Base-by-base conservation (phyloP, 2,113 vertebrate genomes). In the Rhea americana region DNA sequence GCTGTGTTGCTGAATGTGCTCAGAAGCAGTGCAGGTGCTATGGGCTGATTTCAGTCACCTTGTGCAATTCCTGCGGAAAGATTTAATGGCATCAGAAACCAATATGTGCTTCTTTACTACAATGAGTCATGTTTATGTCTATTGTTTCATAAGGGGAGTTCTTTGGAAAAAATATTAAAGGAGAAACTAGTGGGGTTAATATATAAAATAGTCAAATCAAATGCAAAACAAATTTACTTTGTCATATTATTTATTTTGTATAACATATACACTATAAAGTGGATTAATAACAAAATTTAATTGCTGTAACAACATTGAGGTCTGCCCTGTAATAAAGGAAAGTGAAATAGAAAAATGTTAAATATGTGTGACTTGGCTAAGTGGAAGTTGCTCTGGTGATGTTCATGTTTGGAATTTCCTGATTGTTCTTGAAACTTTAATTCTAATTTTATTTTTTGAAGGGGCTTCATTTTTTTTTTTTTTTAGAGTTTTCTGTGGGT, bases 351-450 rank as follows among this genome's bases (percentile, higher is more conserved):
- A 89, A 93, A 93, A 93, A 94, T 91, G 77, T 55, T 72, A 86
- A 93, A 81, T 90, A 65, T 70, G 66, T 72, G 21, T 24, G 65
- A 5, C 30, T 75, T 86, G 80, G 51, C 62, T 66, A 62, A 7
- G 11, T 75, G 62, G 62, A 93, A 79, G 28, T 87, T 87, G 77
- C 48, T 93, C 67, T 63, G 45, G 30, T 86, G 37, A 65, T 84
- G 39, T 11, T 81, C 53, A 35, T 76, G 24, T 72, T 93, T 86
- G 77, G 70, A 86, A 90, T 90, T 93, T 91, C 77, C 87, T 86
- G 53, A 75, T 35, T 88, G 39, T 63, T 91, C n/a, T 45, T 79
- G 39, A 88, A 88, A 81, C 71, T 81, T 61, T 24, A 24, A 37
- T 92, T 75, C 75, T 77, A n/a, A 72, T 35, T 80, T 20, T 66